phyloP scores from a whole-genome alignment of 2,797 vertebrate genomes.

The Eulemur coronatus region DNA sequence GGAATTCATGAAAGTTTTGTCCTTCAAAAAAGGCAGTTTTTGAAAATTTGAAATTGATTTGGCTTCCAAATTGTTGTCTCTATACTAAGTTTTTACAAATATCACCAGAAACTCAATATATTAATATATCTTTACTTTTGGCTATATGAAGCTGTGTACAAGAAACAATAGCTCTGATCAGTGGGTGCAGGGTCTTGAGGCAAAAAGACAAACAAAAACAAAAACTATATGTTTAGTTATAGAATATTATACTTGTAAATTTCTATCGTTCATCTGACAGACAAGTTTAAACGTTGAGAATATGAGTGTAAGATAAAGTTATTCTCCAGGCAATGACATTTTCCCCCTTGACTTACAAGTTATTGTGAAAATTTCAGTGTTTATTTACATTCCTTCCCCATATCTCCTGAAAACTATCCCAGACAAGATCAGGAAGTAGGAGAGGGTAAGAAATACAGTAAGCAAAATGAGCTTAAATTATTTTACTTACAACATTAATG shows the following conservation, averaged over 20 bases:
- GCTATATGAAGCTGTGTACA: neutral
- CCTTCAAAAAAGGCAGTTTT: neutral
- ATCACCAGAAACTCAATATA: neutral
- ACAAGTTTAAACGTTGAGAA: neutral
- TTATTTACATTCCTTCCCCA: neutral
- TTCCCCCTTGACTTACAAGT: neutral
- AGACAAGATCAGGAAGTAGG: neutral
- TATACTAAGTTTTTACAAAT: neutral
- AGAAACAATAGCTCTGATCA: neutral
- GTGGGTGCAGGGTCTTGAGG: neutral
- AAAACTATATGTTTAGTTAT: neutral
- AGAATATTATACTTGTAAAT: neutral
- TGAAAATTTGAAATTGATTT: conserved; percentile 15
- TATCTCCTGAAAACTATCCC: neutral
- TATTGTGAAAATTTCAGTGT: neutral
- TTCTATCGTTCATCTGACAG: neutral
- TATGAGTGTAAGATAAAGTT: neutral
- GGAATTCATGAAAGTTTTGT: neutral
- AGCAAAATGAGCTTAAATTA: neutral
- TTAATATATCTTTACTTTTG: neutral
- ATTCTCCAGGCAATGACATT: neutral
- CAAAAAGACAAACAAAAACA: neutral
- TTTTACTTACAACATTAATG: neutral
- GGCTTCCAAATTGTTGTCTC: neutral
- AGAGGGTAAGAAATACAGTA: neutral